Percentiles rank a stretch among this genome's conserved stretches.
Evolutionary conservation across 1,140 invertebrate genomes (phyloP).

Genomic region (Zaprionus ornatus): DNA sequence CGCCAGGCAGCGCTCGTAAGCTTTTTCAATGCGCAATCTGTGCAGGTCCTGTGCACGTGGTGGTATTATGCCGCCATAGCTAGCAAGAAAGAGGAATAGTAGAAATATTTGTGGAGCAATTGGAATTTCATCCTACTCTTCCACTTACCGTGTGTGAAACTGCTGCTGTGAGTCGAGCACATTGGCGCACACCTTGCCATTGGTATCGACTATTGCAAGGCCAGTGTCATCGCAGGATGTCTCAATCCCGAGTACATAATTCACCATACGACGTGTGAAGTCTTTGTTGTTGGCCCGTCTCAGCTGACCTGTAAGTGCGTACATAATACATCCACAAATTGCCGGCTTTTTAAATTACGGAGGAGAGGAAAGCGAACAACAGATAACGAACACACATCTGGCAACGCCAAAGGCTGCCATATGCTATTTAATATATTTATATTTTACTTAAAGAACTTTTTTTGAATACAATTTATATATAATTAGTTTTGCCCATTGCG

Average conservation of each 20-base stretch:
- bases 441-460: background rate
- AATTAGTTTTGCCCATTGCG: background rate
- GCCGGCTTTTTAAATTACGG: constrained; percentile 27
- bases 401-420: constrained; percentile 6
- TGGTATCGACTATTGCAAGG: constrained; percentile 90
- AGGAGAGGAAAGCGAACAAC: background rate
- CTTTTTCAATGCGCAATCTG: constrained; percentile 89
- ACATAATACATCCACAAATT: constrained; percentile 22
- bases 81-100: constrained; percentile 72
- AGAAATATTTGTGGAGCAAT: background rate
- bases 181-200: constrained; percentile 92
- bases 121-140: background rate
- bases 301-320: constrained; percentile 10
- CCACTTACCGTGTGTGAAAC: constrained; percentile 88
- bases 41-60: constrained; percentile 93
- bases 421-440: background rate
- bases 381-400: constrained; percentile 9
- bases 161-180: constrained; percentile 90
- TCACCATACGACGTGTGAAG: constrained; percentile 25
- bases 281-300: background rate
- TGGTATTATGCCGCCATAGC: constrained; percentile 96
- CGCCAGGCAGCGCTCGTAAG: constrained; percentile 89
- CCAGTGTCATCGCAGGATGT: constrained; percentile 99
- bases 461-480: background rate
- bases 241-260: constrained; percentile 92